phyloP scores from a whole-genome alignment of 1,140 invertebrate species.

The Drosophila paulistorum region DNA sequence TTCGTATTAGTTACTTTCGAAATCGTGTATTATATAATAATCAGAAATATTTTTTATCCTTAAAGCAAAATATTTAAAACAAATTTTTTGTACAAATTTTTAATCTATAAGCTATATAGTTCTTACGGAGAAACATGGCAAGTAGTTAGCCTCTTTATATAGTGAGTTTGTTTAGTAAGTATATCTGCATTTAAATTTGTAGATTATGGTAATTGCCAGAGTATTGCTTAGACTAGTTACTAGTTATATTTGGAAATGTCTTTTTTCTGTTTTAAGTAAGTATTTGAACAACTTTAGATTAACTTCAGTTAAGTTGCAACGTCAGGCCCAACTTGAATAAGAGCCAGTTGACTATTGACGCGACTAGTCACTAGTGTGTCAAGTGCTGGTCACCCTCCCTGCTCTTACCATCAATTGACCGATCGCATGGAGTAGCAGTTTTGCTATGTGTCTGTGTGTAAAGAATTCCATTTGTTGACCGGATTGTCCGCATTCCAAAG shows the following conservation, averaged over 20 bases:
- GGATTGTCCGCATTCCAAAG: constrained; percentile 80
- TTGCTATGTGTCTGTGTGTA: constrained; percentile 52
- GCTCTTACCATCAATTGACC: constrained; percentile 11
- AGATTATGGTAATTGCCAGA: not conserved
- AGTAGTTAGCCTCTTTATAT: not conserved
- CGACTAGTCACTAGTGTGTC: constrained; percentile 47
- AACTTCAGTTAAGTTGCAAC: not conserved
- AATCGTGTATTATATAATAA: no score
- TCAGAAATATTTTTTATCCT: no score
- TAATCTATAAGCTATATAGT: no score
- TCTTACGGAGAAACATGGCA: no score
- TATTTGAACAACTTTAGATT: constrained; percentile 16
- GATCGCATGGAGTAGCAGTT: constrained; percentile 57
- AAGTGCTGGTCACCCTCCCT: constrained; percentile 43
- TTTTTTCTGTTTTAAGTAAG: constrained; percentile 1
- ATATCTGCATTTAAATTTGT: no score
- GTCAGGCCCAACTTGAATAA: not conserved
- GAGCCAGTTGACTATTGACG: not conserved
- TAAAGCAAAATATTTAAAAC: no score
- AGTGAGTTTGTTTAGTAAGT: not conserved
- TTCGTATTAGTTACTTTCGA: no score
- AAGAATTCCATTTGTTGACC: constrained; percentile 74
- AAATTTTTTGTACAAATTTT: no score
- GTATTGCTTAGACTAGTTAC: not conserved
- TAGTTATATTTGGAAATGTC: not conserved